phyloP scores from a whole-genome alignment of 2,888 invertebrate species.

The Catocala sponsa region DNA sequence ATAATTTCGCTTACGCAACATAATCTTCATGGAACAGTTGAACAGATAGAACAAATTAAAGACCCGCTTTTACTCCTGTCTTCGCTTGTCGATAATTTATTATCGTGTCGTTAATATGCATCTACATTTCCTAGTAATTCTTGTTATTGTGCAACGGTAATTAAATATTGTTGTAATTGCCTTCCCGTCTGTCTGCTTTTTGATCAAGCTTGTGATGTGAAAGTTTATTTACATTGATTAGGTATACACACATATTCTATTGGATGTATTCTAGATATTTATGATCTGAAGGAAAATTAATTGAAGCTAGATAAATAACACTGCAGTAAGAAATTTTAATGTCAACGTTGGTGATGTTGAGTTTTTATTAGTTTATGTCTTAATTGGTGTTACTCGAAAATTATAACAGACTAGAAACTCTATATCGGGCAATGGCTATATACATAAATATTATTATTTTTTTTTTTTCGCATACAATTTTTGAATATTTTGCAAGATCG shows the following conservation, averaged over 20 bases:
- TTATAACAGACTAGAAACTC: no score
- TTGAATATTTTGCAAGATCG: no score
- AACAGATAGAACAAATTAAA: slow-evolving; percentile 10
- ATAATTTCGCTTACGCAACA: slow-evolving; percentile 2
- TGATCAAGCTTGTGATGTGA: slow-evolving; percentile 5
- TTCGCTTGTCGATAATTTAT: slow-evolving; percentile 35
- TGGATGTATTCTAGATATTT: no score
- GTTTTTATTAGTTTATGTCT: no score
- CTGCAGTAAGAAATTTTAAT: no score
- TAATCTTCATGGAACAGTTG: slow-evolving; percentile 2
- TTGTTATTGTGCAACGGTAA: slow-evolving; percentile 46
- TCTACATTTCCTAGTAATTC: slow-evolving; percentile 48
- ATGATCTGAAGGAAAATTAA: no score
- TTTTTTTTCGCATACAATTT: no score
- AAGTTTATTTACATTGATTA: slow-evolving; percentile 2
- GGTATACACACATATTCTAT: background rate
- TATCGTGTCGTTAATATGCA: slow-evolving; percentile 29
- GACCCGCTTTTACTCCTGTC: slow-evolving; percentile 20
- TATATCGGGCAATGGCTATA: no score
- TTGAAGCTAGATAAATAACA: no score
- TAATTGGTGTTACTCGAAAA: no score
- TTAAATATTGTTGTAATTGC: slow-evolving; percentile 48
- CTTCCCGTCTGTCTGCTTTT: slow-evolving; percentile 21
- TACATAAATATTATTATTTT: no score
- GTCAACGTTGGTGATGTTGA: no score